phyloP scores from a whole-genome alignment of 2,888 invertebrate species.

The Endotricha flammealis region DNA sequence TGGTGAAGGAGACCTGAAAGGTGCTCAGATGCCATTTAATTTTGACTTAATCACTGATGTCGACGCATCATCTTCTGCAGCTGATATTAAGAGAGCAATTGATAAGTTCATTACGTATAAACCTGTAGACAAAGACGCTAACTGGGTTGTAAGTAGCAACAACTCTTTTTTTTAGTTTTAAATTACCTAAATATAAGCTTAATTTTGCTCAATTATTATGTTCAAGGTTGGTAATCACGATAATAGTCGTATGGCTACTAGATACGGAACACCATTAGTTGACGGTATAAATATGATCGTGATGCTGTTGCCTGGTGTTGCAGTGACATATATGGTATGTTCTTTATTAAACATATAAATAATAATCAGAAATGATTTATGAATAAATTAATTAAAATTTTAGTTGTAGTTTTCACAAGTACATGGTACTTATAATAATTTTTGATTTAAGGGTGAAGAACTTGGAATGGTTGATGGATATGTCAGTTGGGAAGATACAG shows the following conservation, averaged over 20 bases:
- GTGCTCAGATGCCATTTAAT: conserved; percentile 88
- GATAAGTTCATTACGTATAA: conserved; percentile 82
- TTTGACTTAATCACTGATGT: conserved; percentile 83
- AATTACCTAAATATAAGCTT: no score
- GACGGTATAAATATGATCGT: conserved; percentile 85
- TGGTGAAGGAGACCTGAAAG: conserved; percentile 70
- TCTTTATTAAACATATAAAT: not conserved
- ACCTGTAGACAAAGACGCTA: conserved; percentile 79
- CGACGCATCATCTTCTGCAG: conserved; percentile 76
- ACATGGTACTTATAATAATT: not conserved
- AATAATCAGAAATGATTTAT: conserved; percentile 34
- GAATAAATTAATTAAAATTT: conserved; percentile 92
- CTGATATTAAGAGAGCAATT: conserved; percentile 78
- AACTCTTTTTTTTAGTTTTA: no score
- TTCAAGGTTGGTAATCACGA: conserved; percentile 84
- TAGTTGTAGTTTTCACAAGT: conserved; percentile 81
- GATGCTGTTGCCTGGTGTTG: conserved; percentile 85
- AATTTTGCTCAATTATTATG: conserved; percentile 12
- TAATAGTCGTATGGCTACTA: conserved; percentile 78
- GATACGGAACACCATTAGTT: conserved; percentile 80
- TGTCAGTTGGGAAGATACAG: conserved; percentile 82
- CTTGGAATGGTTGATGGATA: conserved; percentile 85
- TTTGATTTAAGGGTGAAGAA: conserved; percentile 84
- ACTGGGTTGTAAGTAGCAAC: conserved; percentile 86
- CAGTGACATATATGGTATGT: conserved; percentile 81